Conservation (phyloP, 2,113 vertebrate species). For the Ptilonorhynchus violaceus region DNA sequence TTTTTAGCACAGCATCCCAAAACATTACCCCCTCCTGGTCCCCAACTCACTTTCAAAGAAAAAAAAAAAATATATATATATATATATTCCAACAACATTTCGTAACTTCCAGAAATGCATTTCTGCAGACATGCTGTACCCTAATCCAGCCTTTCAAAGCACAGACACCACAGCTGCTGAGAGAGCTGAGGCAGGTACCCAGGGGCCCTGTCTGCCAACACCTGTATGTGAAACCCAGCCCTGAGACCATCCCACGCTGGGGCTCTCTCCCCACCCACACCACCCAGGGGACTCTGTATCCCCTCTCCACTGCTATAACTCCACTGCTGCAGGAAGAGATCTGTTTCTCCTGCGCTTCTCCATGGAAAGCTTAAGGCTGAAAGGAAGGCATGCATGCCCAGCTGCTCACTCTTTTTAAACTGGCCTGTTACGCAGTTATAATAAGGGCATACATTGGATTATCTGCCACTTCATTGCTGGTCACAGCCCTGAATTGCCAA, state of each 20-base stretch:
- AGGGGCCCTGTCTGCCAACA: neutral
- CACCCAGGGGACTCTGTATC: accelerated
- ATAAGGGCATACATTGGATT: neutral
- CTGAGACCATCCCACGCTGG: accelerated
- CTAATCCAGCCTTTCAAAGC: neutral
- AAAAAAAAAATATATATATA: neutral
- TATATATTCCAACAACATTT: neutral
- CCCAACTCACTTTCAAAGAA: neutral
- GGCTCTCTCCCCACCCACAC: no score
- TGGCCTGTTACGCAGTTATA: neutral
- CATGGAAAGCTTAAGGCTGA: neutral
- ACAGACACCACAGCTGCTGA: neutral
- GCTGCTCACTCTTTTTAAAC: neutral
- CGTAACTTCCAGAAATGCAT: neutral
- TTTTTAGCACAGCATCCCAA: neutral
- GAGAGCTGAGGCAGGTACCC: neutral
- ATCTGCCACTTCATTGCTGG: neutral
- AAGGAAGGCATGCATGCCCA: neutral
- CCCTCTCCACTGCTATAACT: neutral
- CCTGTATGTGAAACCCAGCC: neutral
- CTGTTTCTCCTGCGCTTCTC: neutral
- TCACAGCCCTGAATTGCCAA: neutral
- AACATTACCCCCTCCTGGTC: neutral
- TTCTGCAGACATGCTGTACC: neutral
- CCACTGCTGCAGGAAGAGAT: neutral